Conservation (phyloP, 1,140 invertebrate genomes). For the Antheraea pernyi region DNA sequence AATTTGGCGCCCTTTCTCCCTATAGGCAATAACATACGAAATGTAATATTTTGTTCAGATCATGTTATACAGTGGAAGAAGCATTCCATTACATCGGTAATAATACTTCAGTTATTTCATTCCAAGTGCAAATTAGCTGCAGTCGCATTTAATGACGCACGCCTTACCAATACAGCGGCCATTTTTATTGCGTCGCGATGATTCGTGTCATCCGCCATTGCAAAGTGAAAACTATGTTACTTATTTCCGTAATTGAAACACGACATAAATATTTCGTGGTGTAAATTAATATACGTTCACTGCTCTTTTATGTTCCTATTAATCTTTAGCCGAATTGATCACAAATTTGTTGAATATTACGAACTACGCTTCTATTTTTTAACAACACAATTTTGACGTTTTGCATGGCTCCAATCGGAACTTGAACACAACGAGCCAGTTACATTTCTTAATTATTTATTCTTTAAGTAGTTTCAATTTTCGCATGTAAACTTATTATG, state of each 20-base stretch:
- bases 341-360: conserved; percentile 58
- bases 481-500: neutral
- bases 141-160: conserved; percentile 66
- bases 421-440: conserved; percentile 47
- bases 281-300: conserved; percentile 49
- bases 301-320: conserved; percentile 45
- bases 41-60: neutral
- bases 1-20: conserved; percentile 77
- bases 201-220: conserved; percentile 79
- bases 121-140: conserved; percentile 28
- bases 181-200: conserved; percentile 78
- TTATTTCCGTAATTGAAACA: conserved; percentile 47
- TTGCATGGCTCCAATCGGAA: conserved; percentile 43
- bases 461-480: neutral
- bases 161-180: conserved; percentile 77
- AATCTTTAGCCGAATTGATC: conserved; percentile 48
- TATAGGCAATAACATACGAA: neutral
- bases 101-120: conserved; percentile 9
- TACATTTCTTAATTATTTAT: conserved; percentile 40
- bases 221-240: conserved; percentile 56
- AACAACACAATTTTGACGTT: conserved; percentile 77
- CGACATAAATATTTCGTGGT: conserved; percentile 39
- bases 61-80: neutral
- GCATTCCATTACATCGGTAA: neutral
- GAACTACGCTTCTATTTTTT: conserved; percentile 67